Percentiles rank a stretch among this genome's conserved stretches.
phyloP scores from a whole-genome alignment of 2,797 vertebrate species.

The Psittacula echo region DNA sequence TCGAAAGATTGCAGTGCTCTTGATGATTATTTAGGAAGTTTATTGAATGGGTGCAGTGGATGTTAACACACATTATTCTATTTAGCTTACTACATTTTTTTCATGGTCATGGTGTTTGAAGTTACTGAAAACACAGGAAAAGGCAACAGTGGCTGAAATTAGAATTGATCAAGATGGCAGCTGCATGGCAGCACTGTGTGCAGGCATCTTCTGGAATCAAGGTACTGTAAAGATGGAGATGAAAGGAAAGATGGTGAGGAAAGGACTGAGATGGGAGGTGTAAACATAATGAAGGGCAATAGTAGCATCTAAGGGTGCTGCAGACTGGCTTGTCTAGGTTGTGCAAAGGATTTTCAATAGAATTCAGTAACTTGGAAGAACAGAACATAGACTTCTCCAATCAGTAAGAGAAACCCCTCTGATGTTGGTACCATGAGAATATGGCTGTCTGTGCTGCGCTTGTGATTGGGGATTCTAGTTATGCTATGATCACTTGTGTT shows the following conservation, averaged over 20 bases:
- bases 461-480: background rate
- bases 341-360: background rate
- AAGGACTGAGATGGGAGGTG: background rate
- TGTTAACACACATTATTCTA: background rate
- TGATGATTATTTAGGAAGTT: background rate
- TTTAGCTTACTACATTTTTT: background rate
- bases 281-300: background rate
- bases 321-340: background rate
- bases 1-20: background rate
- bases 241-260: background rate
- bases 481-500: background rate
- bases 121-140: background rate
- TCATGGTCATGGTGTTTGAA: background rate
- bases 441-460: background rate
- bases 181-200: background rate
- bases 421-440: background rate
- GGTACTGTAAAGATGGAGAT: accelerated
- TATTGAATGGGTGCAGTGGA: background rate
- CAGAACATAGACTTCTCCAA: background rate
- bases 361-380: background rate
- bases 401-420: background rate
- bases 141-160: background rate
- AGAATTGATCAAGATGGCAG: background rate
- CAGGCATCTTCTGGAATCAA: background rate
- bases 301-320: background rate